Base-by-base conservation (phyloP, 2,888 invertebrate species). In the Zygogramma bicolorata region DNA sequence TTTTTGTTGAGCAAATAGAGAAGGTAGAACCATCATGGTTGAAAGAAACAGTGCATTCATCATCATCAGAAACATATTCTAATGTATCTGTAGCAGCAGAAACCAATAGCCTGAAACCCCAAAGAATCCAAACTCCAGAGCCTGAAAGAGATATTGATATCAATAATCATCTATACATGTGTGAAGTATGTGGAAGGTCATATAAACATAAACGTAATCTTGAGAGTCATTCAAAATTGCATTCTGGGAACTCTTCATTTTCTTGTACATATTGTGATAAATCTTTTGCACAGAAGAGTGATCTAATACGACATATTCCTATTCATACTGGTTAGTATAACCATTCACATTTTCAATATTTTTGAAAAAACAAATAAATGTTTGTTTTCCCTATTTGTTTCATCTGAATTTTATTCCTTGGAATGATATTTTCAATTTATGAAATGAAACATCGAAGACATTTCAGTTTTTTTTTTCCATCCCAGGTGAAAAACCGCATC, bases 251-350 rank as follows among this genome's bases (percentile, higher is more conserved):
- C 25, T 87, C 87, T 83, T 88, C 88, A 20, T 88, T 86, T 75
- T 85, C 86, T 25, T 90, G 90, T 80, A 81, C 82, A 13, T 84
- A 86, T 70, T 90, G 90, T 79, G 84, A 87, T 3, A 90, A 90
- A 79, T 85, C 87, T 38, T 90, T 90, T 78, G 90, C 89, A 2
- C 90, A 90, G 79, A 90, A 90, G 81, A 87, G 87, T 10, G 88
- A 89, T 1, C 82, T 90, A 15, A 86, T 87, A 77, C 84, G 90
- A 42, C 90, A 90, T 80, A 79, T 88, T 71, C 87, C 88, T 5
- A 87, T 90, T 69, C 90, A 90, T 79, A 90, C 90, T 1, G 89
- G 89, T 84, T 79, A 70, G 68, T 68, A 72, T 65, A 29, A 10
- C n/a, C n/a, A n/a, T n/a, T n/a, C n/a, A n/a, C n/a, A n/a, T 15